Conservation (phyloP, 2,888 invertebrate genomes). For the Taphrorychus bicolor region DNA sequence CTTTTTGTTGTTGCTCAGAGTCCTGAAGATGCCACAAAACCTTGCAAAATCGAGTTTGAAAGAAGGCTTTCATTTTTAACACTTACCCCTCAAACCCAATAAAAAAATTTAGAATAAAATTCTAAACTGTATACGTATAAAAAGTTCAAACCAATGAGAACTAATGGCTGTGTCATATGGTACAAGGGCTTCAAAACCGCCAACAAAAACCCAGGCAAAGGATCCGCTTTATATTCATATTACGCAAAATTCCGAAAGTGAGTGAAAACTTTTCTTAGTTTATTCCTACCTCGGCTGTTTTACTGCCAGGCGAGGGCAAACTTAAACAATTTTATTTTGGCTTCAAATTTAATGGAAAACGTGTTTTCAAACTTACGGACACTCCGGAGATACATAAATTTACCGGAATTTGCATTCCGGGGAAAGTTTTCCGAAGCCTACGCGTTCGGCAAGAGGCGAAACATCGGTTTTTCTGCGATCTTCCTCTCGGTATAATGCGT, state of each 20-base stretch:
- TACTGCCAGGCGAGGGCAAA: constrained; percentile 22
- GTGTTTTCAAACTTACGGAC: constrained; percentile 22
- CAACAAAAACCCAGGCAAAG: not conserved
- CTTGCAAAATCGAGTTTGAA: too few species aligned
- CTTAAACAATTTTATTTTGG: constrained; percentile 29
- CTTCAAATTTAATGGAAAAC: constrained; percentile 30
- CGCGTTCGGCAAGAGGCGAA: not conserved
- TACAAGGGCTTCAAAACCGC: too few species aligned
- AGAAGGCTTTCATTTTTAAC: too few species aligned
- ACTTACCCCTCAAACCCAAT: too few species aligned
- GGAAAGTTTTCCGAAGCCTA: constrained; percentile 15
- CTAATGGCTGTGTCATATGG: too few species aligned
- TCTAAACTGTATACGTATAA: too few species aligned
- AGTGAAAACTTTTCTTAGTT: constrained; percentile 13
- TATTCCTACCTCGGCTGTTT: constrained; percentile 12
- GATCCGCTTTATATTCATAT: not conserved
- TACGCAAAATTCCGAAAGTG: constrained; percentile 7
- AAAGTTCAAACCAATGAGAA: too few species aligned
- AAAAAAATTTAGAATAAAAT: too few species aligned
- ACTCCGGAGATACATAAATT: constrained; percentile 28
- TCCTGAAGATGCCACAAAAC: too few species aligned
- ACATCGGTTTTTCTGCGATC: not conserved
- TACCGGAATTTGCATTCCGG: constrained; percentile 15
- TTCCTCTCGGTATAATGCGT: not conserved
- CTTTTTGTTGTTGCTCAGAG: too few species aligned